A percentile compares a stretch with the other conserved stretches of the same genome.
These are phyloP conservation scores for Thaumatotibia leucotreta DNA, from an alignment of 1,140 invertebrate genomes.

Conservation along the genomic window DNA sequence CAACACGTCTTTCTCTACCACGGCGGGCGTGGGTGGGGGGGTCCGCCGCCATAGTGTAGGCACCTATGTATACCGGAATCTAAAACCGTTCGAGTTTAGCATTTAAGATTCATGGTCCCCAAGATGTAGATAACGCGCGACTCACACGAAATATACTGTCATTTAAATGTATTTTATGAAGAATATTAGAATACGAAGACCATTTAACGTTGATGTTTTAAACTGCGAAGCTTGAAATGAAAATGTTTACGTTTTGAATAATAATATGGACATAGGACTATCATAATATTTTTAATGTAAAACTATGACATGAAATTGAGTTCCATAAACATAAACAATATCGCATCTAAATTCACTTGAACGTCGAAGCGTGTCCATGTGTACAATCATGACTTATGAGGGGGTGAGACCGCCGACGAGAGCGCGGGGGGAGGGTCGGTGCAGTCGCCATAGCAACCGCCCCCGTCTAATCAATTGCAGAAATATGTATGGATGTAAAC, in stretches of 20 bases:
- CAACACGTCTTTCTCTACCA: background rate
- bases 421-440: constrained; percentile 27
- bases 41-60: no score
- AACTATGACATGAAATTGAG: background rate
- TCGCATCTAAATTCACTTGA: background rate
- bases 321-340: background rate
- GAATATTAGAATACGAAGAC: no score
- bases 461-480: constrained; percentile 76
- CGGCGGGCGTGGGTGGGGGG: background rate
- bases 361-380: background rate
- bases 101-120: background rate
- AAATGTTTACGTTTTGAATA: no score
- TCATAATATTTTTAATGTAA: no score
- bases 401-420: constrained; percentile 15
- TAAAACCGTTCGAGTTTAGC: background rate
- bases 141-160: no score
- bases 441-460: constrained; percentile 68
- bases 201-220: no score
- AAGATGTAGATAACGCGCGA: no score
- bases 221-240: no score
- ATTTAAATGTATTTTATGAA: no score
- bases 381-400: background rate
- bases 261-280: no score
- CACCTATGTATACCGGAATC: background rate
- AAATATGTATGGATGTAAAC: constrained; percentile 71